Evolutionary conservation across 2,888 invertebrate genomes (phyloP), one percentile per base, ranked within the genome.

Genomic region (Chymomyza fuscimana): DNA sequence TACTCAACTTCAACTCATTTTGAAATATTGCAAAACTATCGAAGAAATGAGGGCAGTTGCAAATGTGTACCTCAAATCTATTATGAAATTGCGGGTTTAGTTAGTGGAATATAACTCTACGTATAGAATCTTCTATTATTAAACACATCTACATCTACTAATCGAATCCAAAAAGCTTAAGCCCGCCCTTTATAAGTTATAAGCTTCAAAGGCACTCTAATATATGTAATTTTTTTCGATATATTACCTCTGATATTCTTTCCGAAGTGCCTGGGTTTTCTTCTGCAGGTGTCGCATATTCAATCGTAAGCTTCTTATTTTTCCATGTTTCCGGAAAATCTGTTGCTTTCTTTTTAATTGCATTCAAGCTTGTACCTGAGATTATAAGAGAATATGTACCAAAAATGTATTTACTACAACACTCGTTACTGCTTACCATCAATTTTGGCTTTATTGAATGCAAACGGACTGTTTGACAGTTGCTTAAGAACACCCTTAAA

Each of bases 401-500:
- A n/a, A 15, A 6, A 10, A 22, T 50, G 4, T 25, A 22, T 16
- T 46, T 2, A 22, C 22, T 54, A 79, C 9, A 1, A 5, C 2
- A 32, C 32, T 32, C 32, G 1, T 32, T 32, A 4, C 32, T 1
- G 7, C 70, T 82, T 88, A 75, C 91, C 90, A 77, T 90, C 91
- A 29, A 92, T 84, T 81, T 92, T 92, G 0, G 93, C 92, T 65
- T 91, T 91, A 76, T 92, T 93, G 36, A 91, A 91, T 77, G 93
- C 92, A 79, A 93, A 93, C 0, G 93, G 92, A 66, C 93, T 92
- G 19, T 90, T 90, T 0, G 92, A 91, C 61, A 93, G 91, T 65
- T 92, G 91, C 67, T 91, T 91, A 1, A 93, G 76, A 9, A 89
- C 86, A 92, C 91, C 81, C 92, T 93, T 81, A 94, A 93, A 88